Percentiles rank a stretch among this genome's conserved stretches.
Evolutionary conservation across 2,113 vertebrate species (phyloP).

Genomic region (Grammomys surdaster): DNA sequence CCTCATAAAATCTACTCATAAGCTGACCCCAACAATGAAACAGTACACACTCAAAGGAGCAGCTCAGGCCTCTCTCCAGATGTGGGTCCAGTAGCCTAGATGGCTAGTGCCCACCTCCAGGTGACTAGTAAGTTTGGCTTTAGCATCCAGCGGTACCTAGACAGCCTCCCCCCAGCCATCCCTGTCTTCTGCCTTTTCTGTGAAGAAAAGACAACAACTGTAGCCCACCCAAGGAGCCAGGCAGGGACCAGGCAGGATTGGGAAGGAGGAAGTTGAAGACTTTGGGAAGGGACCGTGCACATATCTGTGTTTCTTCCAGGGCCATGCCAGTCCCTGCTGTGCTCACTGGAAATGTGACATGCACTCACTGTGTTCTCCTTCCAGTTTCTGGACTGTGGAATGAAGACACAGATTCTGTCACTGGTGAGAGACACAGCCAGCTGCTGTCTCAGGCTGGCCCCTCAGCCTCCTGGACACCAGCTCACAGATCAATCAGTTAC

Average conservation of each 20-base stretch:
- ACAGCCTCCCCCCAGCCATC: neutral
- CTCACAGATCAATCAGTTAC: conserved; percentile 55
- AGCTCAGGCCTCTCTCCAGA: fast-evolving
- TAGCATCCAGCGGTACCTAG: neutral
- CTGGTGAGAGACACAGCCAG: conserved; percentile 58
- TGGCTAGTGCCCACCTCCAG: neutral
- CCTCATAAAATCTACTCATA: neutral
- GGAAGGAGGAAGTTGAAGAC: too few species aligned
- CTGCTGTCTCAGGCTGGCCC: neutral
- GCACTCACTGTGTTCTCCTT: fast-evolving
- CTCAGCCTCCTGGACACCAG: neutral
- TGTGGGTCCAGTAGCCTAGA: neutral
- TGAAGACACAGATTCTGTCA: fast-evolving
- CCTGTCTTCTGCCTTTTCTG: neutral
- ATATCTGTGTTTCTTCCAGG: neutral
- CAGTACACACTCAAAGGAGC: neutral
- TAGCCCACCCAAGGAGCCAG: conserved; percentile 47
- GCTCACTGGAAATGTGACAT: neutral
- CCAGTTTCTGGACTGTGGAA: neutral
- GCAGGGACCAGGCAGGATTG: neutral
- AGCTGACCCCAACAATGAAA: neutral
- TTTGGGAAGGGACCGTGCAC: neutral
- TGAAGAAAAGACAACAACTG: neutral
- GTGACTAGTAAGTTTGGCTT: fast-evolving
- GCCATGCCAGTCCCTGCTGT: fast-evolving